These are phyloP conservation scores for Gonocerus acuteangulatus DNA, from an alignment of 2,888 invertebrate species.

Conservation along the genomic window DNA sequence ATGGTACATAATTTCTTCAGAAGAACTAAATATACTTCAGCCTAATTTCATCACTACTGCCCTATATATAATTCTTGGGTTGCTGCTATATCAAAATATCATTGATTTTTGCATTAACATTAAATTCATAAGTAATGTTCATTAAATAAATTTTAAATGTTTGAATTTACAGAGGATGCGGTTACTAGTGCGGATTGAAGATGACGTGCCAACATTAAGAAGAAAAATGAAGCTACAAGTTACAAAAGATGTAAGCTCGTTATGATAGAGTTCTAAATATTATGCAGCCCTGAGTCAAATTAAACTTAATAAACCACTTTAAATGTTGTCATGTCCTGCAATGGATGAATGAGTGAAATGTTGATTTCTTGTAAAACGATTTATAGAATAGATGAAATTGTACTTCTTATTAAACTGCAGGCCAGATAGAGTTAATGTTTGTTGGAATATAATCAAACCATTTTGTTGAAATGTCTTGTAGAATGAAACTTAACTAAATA, in stretches of 20 bases:
- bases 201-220: constrained; percentile 67
- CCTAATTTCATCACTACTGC: too few species aligned
- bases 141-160: too few species aligned
- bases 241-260: constrained; percentile 38
- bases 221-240: constrained; percentile 57
- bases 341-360: background rate
- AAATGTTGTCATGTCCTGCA: background rate
- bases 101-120: too few species aligned
- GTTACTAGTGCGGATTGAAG: constrained; percentile 74
- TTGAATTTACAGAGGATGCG: constrained; percentile 70
- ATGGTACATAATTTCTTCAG: too few species aligned
- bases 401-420: constrained; percentile 22
- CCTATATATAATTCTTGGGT: too few species aligned
- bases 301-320: background rate
- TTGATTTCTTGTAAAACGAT: background rate
- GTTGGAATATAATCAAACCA: background rate
- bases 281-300: background rate
- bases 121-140: too few species aligned
- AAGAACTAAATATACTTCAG: too few species aligned
- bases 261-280: constrained; percentile 15
- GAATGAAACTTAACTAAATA: background rate
- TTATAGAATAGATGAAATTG: constrained; percentile 1
- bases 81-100: too few species aligned
- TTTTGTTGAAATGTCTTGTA: background rate
- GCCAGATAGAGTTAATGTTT: constrained; percentile 5